A percentile compares a stretch with the other conserved stretches of the same genome.
These are phyloP conservation scores for Neotragus moschatus DNA, from an alignment of 2,113 vertebrate genomes.

Conservation along the genomic window DNA sequence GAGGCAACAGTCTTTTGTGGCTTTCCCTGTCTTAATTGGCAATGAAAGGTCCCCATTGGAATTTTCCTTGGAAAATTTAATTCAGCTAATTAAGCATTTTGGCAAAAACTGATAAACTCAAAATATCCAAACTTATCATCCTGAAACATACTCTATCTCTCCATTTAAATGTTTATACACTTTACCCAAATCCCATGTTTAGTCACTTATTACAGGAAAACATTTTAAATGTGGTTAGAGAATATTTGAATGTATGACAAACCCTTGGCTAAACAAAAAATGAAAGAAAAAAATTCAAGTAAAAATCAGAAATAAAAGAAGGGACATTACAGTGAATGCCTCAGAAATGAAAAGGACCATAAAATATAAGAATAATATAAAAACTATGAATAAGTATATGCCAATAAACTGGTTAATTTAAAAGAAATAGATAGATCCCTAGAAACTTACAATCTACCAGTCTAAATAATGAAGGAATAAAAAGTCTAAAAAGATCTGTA, in stretches of 20 bases:
- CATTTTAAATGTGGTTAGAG: neutral
- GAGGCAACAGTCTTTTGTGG: neutral
- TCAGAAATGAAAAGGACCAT: neutral
- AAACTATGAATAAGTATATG: neutral
- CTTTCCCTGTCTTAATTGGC: neutral
- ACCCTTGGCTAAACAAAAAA: neutral
- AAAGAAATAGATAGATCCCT: neutral
- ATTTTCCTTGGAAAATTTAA: neutral
- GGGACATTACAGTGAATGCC: neutral
- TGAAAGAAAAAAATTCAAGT: neutral
- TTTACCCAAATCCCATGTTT: neutral
- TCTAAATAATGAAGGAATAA: neutral
- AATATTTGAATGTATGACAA: neutral
- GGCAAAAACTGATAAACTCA: neutral
- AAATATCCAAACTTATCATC: neutral
- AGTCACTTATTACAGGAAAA: neutral
- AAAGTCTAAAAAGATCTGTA: neutral
- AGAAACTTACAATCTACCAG: neutral
- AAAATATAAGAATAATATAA: neutral
- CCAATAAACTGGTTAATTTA: neutral
- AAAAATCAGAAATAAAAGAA: neutral
- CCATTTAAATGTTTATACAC: neutral
- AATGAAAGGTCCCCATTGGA: neutral
- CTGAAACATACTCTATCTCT: neutral
- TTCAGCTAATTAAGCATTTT: conserved; percentile 4